Evolutionary conservation across 1,140 invertebrate genomes (phyloP).

Genomic region (Sminthurinus signatus): DNA sequence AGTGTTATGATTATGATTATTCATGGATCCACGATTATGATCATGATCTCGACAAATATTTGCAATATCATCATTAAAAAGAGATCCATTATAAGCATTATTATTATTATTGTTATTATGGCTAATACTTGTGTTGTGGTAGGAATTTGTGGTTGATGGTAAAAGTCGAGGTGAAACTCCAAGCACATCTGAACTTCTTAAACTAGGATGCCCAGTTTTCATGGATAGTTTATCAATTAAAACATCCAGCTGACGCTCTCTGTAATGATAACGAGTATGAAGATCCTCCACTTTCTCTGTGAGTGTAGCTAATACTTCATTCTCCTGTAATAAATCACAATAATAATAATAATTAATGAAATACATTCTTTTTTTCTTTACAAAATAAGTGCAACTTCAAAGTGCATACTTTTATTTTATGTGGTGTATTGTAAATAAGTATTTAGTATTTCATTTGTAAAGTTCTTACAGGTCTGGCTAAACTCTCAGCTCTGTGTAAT

Average conservation of each 20-base stretch:
- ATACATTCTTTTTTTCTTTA: background rate
- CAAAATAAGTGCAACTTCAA: no score
- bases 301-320: constrained; percentile 27
- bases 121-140: no score
- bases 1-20: no score
- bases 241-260: constrained; percentile 33
- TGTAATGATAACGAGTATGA: constrained; percentile 25
- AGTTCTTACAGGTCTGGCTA: constrained; percentile 28
- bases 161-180: background rate
- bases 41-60: no score
- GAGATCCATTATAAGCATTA: no score
- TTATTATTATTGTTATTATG: no score
- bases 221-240: constrained; percentile 21
- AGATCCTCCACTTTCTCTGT: constrained; percentile 34
- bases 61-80: no score
- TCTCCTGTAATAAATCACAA: constrained; percentile 16
- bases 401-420: no score
- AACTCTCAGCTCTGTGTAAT: constrained; percentile 16
- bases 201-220: background rate
- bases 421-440: no score
- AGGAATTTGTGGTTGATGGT: no score
- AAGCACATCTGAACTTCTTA: background rate
- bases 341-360: constrained; percentile 1
- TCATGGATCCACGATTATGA: background rate
- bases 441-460: no score